Percentiles rank a stretch among this genome's conserved stretches.
Evolutionary conservation across 1,140 invertebrate genomes (phyloP).

Genomic region (Teleopsis dalmanni): DNA sequence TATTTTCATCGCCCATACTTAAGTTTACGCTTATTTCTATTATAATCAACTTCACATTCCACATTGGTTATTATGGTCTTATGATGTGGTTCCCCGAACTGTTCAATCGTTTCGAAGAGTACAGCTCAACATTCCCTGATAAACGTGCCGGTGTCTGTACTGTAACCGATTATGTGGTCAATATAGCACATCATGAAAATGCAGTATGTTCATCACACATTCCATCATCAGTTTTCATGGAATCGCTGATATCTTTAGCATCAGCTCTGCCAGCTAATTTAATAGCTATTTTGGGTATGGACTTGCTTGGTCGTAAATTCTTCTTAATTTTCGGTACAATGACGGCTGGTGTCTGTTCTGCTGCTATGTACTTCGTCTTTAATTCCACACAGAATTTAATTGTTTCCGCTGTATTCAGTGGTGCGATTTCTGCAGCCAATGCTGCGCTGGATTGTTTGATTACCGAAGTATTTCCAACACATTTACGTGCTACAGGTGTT

Average conservation of each 20-base stretch:
- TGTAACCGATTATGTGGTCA: constrained; percentile 68
- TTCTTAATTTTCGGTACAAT: constrained; percentile 82
- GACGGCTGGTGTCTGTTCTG: constrained; percentile 75
- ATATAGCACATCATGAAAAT: constrained; percentile 51
- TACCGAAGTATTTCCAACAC: constrained; percentile 83
- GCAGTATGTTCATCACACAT: constrained; percentile 63
- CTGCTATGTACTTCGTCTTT: constrained; percentile 74
- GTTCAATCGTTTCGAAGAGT: constrained; percentile 79
- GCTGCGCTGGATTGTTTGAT: constrained; percentile 81
- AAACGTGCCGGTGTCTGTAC: constrained; percentile 63
- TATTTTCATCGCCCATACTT: constrained; percentile 70
- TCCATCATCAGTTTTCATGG: constrained; percentile 68
- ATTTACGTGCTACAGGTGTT: constrained; percentile 74
- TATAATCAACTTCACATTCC: constrained; percentile 80
- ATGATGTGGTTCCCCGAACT: constrained; percentile 91
- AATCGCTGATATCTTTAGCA: constrained; percentile 77
- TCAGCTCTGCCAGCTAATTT: constrained; percentile 78
- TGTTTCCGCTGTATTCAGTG: constrained; percentile 76
- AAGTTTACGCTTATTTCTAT: constrained; percentile 76
- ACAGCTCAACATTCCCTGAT: constrained; percentile 52
- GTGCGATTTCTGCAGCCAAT: constrained; percentile 81
- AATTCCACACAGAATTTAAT: constrained; percentile 74
- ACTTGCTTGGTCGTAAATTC: constrained; percentile 78
- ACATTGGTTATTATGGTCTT: constrained; percentile 80
- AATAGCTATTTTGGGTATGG: constrained; percentile 66